Conservation (phyloP, 2,797 vertebrate species). For the Cyclura pinguis region DNA sequence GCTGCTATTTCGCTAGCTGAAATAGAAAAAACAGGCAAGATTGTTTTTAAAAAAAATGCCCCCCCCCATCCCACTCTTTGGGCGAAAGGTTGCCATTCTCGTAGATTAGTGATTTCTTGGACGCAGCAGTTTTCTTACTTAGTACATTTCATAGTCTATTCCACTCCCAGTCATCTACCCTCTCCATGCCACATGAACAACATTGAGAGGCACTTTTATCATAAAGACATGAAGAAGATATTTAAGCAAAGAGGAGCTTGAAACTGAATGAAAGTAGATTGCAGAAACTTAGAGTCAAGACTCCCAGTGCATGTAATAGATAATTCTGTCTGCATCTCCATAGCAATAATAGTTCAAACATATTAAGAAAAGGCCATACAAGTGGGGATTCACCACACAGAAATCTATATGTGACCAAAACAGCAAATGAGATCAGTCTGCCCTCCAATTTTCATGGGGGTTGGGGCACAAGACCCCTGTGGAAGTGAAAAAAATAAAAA, state of each 20-base stretch:
- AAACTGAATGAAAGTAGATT: background rate
- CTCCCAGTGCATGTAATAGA: background rate
- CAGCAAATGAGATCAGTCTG: background rate
- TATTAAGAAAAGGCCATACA: background rate
- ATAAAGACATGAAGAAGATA: background rate
- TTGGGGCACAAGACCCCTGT: too few species aligned
- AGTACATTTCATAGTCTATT: constrained; percentile 12
- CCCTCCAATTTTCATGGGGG: too few species aligned
- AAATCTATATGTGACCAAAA: background rate
- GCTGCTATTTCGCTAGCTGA: constrained; percentile 24
- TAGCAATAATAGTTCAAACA: background rate
- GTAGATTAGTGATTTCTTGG: background rate
- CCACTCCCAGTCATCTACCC: background rate
- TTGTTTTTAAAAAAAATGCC: background rate
- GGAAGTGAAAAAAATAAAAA: too few species aligned
- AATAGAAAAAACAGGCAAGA: background rate
- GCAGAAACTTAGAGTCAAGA: background rate
- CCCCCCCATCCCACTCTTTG: background rate
- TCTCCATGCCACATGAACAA: background rate
- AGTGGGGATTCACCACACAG: too few species aligned
- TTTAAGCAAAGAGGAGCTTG: background rate
- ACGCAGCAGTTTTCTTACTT: background rate
- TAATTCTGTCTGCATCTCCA: background rate
- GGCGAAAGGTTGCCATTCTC: background rate
- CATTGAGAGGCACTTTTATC: background rate